A percentile compares a stretch with the other conserved stretches of the same genome.
Conservation (phyloP, 2,797 vertebrate genomes). For the Acanthis flammea region DNA sequence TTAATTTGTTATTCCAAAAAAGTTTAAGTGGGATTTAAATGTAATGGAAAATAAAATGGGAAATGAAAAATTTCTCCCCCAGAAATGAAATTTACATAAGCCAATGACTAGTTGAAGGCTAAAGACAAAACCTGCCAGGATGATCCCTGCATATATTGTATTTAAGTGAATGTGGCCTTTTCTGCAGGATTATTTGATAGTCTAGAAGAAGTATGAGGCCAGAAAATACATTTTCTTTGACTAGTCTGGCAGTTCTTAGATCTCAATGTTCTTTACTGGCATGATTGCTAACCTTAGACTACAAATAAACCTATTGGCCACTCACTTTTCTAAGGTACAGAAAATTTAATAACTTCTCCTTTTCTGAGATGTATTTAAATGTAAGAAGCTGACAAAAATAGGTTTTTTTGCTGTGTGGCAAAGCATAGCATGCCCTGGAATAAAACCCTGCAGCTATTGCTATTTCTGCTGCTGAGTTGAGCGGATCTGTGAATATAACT, state of each 20-base stretch:
- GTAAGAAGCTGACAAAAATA: neutral
- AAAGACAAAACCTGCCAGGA: neutral
- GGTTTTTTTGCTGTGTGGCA: neutral
- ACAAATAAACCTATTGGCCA: neutral
- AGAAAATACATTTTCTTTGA: neutral
- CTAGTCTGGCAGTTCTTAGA: neutral
- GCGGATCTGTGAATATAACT: neutral
- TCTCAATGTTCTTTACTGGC: neutral
- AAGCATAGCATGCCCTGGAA: neutral
- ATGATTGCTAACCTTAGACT: neutral
- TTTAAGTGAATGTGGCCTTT: neutral
- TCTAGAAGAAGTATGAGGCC: neutral
- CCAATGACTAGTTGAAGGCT: neutral
- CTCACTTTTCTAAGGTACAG: neutral
- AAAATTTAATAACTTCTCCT: neutral
- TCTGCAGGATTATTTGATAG: neutral
- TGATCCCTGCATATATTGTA: neutral
- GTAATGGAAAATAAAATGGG: neutral
- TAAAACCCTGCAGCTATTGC: neutral
- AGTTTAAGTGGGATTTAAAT: neutral
- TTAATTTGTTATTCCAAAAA: neutral
- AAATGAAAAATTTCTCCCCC: neutral
- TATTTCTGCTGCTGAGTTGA: neutral
- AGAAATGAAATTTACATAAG: neutral
- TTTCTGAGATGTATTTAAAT: neutral